Conservation (phyloP, 2,113 vertebrate species). For the Chaetodon trifascialis region DNA sequence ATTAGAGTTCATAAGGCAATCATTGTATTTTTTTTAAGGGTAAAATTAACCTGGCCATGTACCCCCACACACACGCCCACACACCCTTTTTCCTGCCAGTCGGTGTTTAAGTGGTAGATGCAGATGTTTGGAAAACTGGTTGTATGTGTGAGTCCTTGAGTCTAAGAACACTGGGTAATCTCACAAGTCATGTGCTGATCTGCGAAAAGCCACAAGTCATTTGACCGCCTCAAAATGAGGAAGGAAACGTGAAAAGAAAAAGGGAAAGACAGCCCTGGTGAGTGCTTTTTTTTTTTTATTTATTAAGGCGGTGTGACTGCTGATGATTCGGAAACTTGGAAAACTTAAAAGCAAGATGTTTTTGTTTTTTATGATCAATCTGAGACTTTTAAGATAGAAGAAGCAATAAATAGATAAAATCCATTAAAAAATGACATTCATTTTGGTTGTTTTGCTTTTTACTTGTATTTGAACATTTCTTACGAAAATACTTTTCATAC, state of each 20-base stretch:
- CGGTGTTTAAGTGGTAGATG: background rate
- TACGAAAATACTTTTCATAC: conserved; percentile 60
- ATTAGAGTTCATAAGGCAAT: background rate
- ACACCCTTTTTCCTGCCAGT: background rate
- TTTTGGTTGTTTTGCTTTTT: conserved; percentile 5
- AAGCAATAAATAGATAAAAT: background rate
- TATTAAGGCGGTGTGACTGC: background rate
- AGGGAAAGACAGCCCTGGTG: background rate
- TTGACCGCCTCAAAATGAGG: too few species aligned
- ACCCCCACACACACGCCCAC: background rate
- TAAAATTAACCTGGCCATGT: background rate
- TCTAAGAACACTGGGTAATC: background rate
- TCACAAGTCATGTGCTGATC: too few species aligned
- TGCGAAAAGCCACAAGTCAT: too few species aligned
- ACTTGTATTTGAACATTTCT: conserved; percentile 37
- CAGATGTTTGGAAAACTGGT: background rate
- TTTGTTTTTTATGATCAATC: background rate
- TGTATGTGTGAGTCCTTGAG: background rate
- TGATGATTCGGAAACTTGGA: background rate
- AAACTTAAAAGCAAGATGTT: background rate
- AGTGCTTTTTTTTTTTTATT: background rate
- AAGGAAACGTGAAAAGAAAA: background rate
- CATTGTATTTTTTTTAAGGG: too few species aligned
- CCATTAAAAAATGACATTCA: background rate
- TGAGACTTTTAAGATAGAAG: background rate